Percentiles rank a stretch among this genome's conserved stretches.
These are phyloP conservation scores for Cataglyphis albicans DNA, from an alignment of 2,888 invertebrate genomes.

Conservation along the genomic window DNA sequence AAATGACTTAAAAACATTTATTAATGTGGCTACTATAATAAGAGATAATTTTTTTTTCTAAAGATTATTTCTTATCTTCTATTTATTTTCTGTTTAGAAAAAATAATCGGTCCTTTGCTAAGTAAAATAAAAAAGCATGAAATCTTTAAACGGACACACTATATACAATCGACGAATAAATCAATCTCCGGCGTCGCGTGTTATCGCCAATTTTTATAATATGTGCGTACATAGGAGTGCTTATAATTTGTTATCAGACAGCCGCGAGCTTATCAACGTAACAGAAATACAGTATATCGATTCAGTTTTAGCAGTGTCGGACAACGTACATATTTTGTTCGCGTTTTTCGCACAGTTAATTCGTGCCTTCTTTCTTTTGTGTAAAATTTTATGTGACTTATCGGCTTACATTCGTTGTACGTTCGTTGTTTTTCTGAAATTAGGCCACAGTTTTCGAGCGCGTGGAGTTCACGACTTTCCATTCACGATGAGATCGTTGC, in stretches of 20 bases:
- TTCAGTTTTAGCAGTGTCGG: conserved; percentile 46
- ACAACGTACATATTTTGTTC: conserved; percentile 35
- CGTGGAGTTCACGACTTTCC: conserved; percentile 69
- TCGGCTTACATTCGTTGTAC: conserved; percentile 21
- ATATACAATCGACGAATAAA: not conserved
- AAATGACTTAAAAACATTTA: not conserved
- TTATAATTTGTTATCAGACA: conserved; percentile 59
- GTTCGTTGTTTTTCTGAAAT: conserved; percentile 69
- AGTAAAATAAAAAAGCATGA: not conserved
- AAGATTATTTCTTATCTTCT: not conserved
- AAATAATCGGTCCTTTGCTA: not conserved
- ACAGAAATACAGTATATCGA: conserved; percentile 62
- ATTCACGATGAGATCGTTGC: conserved; percentile 65
- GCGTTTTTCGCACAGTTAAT: not conserved
- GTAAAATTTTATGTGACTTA: conserved; percentile 23
- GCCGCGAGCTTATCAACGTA: conserved; percentile 54
- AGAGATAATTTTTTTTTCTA: not conserved
- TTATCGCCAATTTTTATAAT: conserved; percentile 30
- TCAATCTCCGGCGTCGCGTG: conserved; percentile 18
- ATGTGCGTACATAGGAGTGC: conserved; percentile 27
- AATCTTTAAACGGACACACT: not conserved
- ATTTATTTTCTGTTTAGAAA: not conserved
- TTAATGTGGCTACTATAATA: not conserved
- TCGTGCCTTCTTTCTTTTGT: not conserved
- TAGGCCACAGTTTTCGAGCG: conserved; percentile 73